Percentiles rank a stretch among this genome's conserved stretches.
phyloP scores from a whole-genome alignment of 2,888 invertebrate genomes.

The Cheilosia scutellata region DNA sequence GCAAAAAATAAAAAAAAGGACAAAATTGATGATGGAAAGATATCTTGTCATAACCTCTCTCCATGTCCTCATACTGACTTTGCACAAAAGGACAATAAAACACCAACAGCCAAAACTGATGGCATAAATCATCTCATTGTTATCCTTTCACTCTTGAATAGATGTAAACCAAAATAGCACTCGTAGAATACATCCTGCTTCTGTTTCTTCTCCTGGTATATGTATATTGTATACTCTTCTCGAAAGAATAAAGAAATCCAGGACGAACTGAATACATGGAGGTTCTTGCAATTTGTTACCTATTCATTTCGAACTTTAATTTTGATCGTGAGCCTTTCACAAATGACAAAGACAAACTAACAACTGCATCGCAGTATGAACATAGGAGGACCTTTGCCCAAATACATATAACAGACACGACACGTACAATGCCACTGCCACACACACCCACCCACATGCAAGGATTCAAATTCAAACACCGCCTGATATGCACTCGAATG shows the following conservation, averaged over 20 bases:
- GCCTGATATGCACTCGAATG: slow-evolving; percentile 69
- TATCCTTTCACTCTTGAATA: slow-evolving; percentile 64
- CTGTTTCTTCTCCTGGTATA: not conserved
- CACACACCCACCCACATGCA: slow-evolving; percentile 5
- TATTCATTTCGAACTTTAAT: slow-evolving; percentile 75
- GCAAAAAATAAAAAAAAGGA: slow-evolving; percentile 36
- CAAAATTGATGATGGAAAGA: slow-evolving; percentile 68
- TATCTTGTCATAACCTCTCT: slow-evolving; percentile 62
- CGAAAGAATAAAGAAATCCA: slow-evolving; percentile 6
- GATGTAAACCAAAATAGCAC: slow-evolving; percentile 67
- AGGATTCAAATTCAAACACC: slow-evolving; percentile 41
- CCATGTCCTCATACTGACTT: slow-evolving; percentile 6
- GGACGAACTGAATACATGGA: slow-evolving; percentile 18
- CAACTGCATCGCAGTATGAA: slow-evolving; percentile 56
- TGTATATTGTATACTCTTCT: no score
- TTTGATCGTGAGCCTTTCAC: slow-evolving; percentile 73
- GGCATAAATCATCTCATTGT: slow-evolving; percentile 73
- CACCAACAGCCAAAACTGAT: slow-evolving; percentile 56
- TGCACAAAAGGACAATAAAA: slow-evolving; percentile 58
- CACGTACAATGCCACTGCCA: slow-evolving; percentile 1
- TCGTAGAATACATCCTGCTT: slow-evolving; percentile 3
- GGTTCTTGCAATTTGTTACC: slow-evolving; percentile 74
- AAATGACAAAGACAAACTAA: slow-evolving; percentile 73
- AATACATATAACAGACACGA: slow-evolving; percentile 32
- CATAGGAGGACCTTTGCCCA: not conserved